Conservation (phyloP, 2,113 vertebrate genomes). For the Hylia prasina region DNA sequence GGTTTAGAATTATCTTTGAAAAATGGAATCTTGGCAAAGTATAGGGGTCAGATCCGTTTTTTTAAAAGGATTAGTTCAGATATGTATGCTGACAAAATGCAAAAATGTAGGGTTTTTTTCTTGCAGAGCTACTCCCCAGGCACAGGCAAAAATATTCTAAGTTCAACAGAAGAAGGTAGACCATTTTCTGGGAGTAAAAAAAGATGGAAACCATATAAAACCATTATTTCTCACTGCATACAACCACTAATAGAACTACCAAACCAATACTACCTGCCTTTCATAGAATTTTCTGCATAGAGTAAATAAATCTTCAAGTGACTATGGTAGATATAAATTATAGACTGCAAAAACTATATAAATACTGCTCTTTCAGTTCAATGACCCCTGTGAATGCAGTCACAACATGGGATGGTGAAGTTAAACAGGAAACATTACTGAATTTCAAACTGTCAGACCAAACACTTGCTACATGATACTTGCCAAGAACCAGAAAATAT, state of each 20-base stretch:
- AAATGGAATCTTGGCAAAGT: neutral
- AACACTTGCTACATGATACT: neutral
- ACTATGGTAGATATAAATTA: neutral
- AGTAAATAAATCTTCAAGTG: neutral
- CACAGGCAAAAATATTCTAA: neutral
- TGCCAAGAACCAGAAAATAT: neutral
- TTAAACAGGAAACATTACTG: neutral
- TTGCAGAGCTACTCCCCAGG: neutral
- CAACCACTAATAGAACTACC: neutral
- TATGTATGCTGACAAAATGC: neutral
- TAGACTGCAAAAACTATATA: neutral
- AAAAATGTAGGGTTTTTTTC: neutral
- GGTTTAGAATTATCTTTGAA: neutral
- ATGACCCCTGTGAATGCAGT: neutral
- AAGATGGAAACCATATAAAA: neutral
- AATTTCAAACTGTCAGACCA: neutral
- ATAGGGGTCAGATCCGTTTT: neutral
- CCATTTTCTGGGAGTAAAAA: neutral
- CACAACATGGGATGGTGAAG: neutral
- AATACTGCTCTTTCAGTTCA: neutral
- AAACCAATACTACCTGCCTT: neutral
- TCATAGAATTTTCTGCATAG: neutral
- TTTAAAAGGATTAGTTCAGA: neutral
- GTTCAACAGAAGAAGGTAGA: neutral
- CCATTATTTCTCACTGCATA: neutral